Evolutionary conservation across 2,797 vertebrate genomes (phyloP).

Genomic region (Choloepus didactylus): DNA sequence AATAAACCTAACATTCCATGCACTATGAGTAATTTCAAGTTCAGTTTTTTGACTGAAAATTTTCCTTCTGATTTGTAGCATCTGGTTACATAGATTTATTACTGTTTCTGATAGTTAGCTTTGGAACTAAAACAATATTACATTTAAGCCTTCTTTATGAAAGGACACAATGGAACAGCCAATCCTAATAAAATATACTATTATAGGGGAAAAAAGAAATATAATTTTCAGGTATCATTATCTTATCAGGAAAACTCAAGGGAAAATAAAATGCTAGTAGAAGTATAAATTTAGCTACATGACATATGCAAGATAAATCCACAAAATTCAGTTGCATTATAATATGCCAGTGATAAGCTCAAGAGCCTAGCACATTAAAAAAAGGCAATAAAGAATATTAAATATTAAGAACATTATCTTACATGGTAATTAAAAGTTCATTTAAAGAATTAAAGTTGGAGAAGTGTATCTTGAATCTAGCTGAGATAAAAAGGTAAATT

Average conservation of each 20-base stretch:
- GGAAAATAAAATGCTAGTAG: background rate
- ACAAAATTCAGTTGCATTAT: background rate
- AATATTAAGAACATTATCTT: conserved; percentile 12
- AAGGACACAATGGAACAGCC: background rate
- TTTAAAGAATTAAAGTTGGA: conserved; percentile 19
- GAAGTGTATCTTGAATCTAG: background rate
- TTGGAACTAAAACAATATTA: background rate
- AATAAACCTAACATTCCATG: background rate
- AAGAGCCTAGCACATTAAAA: background rate
- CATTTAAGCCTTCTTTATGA: background rate
- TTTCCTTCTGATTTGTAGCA: background rate
- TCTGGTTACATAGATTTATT: background rate
- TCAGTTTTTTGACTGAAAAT: background rate
- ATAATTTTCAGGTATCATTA: background rate
- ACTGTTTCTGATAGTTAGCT: background rate
- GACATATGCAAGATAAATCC: background rate
- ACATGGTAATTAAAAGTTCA: background rate
- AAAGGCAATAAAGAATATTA: background rate
- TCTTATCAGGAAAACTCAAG: background rate
- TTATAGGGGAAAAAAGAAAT: background rate
- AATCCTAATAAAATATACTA: background rate
- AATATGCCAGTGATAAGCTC: background rate
- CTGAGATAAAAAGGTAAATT: background rate
- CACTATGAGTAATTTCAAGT: background rate
- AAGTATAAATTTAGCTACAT: background rate